Evolutionary conservation across 1,140 invertebrate genomes (phyloP), one percentile per base, ranked within the genome.

Genomic region (Ceratosolen solmsi): DNA sequence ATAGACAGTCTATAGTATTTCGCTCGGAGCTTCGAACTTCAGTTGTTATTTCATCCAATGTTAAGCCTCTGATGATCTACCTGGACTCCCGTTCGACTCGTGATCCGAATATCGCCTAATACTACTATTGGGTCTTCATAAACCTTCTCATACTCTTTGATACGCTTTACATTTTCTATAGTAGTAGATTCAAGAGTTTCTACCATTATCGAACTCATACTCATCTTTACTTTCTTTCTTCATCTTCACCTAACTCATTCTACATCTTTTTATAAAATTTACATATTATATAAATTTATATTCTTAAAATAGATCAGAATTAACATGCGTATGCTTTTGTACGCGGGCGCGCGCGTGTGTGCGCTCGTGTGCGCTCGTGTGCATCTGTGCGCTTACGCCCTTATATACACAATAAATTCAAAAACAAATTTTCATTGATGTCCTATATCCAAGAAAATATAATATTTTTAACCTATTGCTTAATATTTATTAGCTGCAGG

Each of bases 41-140:
- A 56, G 56, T 79, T 70, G 80, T 80, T 84, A 80, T 85, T 85
- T 82, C 36, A 36, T 73, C 38, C 33, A 36, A 56, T 46, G 72
- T 81, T 84, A 86, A 87, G 84, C 84, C 84, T 84, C 82, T 77
- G 85, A 82, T 83, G 85, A 87, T 87, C 85, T 84, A 60, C 80
- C 84, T 84, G 84, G 86, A 81, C 78, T 80, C 70, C 77, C 63
- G 20, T 27, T 78, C 63, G n/a, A 15, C 82, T 84, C 87, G 86
- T 88, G 86, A 88, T 84, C 79, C 56, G 85, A 87, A 87, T 87
- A 49, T 80, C 65, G 60, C 58, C 3, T 15, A 54, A 54, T 54
- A 54, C 51, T 54, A 22, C 2, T 54, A 54, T 54, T 54, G 13
- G 51, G 51, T 15, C 51, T 54, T 54, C 20, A 22, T 54, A 54